These are phyloP conservation scores for Cygnus olor DNA, from an alignment of 2,797 vertebrate species.

Conservation along the genomic window DNA sequence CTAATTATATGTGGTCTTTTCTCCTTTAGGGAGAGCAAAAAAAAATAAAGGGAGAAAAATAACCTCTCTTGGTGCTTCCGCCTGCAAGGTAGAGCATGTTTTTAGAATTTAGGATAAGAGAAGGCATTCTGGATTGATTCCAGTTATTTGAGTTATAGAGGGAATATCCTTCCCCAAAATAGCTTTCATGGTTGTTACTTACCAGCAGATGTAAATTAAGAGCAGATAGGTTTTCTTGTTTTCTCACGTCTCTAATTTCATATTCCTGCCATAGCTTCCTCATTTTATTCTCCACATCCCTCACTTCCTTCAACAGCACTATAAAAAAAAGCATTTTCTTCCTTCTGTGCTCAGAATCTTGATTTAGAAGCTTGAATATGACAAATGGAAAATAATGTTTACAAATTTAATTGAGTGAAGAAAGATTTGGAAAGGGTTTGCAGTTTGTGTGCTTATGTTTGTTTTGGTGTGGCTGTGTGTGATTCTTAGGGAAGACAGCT, in stretches of 20 bases:
- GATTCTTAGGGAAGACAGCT: background rate
- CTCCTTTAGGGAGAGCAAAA: background rate
- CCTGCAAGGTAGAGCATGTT: conserved; percentile 17
- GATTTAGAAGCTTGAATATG: background rate
- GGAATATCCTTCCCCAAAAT: conserved; percentile 34
- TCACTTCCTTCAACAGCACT: background rate
- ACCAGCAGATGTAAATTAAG: conserved; percentile 63
- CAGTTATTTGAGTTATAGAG: conserved; percentile 46
- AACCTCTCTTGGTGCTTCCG: conserved; percentile 6
- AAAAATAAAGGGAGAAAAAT: background rate
- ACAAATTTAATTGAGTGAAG: background rate
- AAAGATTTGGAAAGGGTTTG: background rate
- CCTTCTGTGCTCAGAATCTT: background rate
- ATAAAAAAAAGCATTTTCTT: conserved; percentile 23
- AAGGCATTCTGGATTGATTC: conserved; percentile 43
- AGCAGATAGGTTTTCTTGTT: conserved; percentile 47
- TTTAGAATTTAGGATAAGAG: conserved; percentile 29
- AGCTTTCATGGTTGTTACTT: conserved; percentile 58
- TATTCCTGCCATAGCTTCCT: conserved; percentile 10
- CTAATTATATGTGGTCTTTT: conserved; percentile 13
- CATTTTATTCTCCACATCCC: background rate
- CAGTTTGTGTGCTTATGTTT: fast-evolving
- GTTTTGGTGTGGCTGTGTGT: background rate
- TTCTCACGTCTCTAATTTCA: conserved; percentile 1
- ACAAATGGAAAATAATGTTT: conserved; percentile 5